Evolutionary conservation across 92 coral and sea anemone species (phyloP).

Genomic region (Blastomussa wellsi): DNA sequence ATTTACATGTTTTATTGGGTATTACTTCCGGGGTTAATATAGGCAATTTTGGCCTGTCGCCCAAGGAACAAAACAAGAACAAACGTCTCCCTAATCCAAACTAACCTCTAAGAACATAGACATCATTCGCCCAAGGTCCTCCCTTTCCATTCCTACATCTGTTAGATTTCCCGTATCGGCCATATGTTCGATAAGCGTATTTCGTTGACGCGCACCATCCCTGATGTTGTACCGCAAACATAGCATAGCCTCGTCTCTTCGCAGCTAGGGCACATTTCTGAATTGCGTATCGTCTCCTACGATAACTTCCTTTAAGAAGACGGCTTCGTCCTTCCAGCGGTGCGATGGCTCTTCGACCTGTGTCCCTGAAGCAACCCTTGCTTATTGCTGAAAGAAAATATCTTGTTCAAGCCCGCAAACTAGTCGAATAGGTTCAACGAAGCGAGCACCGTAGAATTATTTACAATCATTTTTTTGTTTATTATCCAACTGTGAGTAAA

Average conservation of each 20-base stretch:
- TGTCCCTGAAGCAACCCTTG: constrained; percentile 37
- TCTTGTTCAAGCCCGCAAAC: not conserved
- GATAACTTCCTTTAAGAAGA: constrained; percentile 27
- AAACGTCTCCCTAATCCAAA: not conserved
- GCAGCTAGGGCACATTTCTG: constrained; percentile 45
- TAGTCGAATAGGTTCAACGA: no score
- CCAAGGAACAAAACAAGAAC: no score
- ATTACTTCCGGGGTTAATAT: no score
- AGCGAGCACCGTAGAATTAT: not conserved
- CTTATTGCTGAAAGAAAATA: constrained; percentile 12
- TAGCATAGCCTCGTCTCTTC: constrained; percentile 29
- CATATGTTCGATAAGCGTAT: constrained; percentile 54
- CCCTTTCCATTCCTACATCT: constrained; percentile 60
- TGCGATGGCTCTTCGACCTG: constrained; percentile 33
- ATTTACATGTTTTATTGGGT: no score
- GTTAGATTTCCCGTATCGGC: constrained; percentile 50
- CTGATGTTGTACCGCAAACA: constrained; percentile 57
- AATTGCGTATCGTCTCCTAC: constrained; percentile 31
- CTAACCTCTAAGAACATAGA: constrained; percentile 45
- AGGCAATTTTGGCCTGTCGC: no score
- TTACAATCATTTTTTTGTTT: no score
- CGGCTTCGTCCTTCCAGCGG: constrained; percentile 33
- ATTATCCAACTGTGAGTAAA: no score
- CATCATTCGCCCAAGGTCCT: constrained; percentile 69
- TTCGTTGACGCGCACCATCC: constrained; percentile 61